Percentiles rank a stretch among this genome's conserved stretches.
Evolutionary conservation across 2,797 vertebrate species (phyloP).

Genomic region (Myotis vivesi): DNA sequence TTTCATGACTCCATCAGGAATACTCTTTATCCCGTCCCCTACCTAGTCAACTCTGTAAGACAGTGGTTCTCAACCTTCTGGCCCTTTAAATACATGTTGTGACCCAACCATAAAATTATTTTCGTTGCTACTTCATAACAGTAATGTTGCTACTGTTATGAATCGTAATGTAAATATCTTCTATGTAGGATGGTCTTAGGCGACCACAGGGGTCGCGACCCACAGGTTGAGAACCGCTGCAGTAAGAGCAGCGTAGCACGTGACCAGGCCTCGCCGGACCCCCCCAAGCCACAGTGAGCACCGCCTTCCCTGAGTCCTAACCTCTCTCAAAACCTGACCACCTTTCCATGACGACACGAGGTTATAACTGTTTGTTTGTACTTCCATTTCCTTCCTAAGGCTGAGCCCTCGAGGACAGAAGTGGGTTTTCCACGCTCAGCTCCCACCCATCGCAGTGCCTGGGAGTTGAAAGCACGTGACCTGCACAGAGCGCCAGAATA

Average conservation of each 20-base stretch:
- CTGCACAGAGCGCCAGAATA: not conserved
- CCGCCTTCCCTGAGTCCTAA: not conserved
- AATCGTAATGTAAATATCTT: no score
- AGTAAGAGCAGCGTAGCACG: no score
- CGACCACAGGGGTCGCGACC: no score
- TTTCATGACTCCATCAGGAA: not conserved
- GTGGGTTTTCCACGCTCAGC: not conserved
- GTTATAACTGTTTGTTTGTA: not conserved
- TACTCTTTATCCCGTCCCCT: not conserved
- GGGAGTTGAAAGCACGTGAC: accelerated
- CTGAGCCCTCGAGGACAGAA: not conserved
- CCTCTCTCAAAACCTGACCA: not conserved
- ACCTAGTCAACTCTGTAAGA: not conserved
- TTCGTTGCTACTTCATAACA: no score
- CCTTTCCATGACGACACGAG: not conserved
- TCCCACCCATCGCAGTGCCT: accelerated
- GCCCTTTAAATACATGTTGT: no score
- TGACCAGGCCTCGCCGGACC: not conserved
- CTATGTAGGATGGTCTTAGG: no score
- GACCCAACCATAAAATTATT: no score
- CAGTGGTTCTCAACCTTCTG: no score
- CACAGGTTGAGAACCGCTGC: no score
- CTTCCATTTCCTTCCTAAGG: not conserved
- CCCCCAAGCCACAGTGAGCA: not conserved
- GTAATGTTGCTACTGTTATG: no score